These are phyloP conservation scores for Palaemon carinicauda DNA, from an alignment of 1,140 invertebrate genomes.

Conservation along the genomic window DNA sequence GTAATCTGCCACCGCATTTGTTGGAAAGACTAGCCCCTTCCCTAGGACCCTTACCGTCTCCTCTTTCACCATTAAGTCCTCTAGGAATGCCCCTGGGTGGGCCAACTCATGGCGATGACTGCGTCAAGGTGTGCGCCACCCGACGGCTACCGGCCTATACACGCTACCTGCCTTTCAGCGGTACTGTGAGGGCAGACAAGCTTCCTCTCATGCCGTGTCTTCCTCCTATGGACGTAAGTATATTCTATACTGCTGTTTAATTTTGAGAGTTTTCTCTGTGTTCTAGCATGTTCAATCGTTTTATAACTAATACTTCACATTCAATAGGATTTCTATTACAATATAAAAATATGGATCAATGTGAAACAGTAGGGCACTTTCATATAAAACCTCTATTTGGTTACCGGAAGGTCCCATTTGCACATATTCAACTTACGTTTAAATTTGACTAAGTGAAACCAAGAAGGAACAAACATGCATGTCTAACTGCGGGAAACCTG, in stretches of 20 bases:
- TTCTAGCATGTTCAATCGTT: neutral
- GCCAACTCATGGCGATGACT: slow-evolving; percentile 68
- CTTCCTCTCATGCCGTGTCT: slow-evolving; percentile 84
- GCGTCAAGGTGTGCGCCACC: slow-evolving; percentile 76
- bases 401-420: no score
- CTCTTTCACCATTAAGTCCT: neutral
- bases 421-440: no score
- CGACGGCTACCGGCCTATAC: slow-evolving; percentile 78
- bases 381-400: no score
- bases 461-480: no score
- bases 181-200: slow-evolving; percentile 87
- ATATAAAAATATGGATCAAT: no score
- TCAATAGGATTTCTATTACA: no score
- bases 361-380: no score
- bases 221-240: slow-evolving; percentile 89
- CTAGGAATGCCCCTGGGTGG: neutral
- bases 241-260: neutral
- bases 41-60: neutral
- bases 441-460: no score
- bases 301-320: no score
- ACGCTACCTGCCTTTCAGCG: slow-evolving; percentile 79
- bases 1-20: slow-evolving; percentile 62
- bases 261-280: neutral
- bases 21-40: slow-evolving; percentile 64
- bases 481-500: no score